A percentile compares a stretch with the other conserved stretches of the same genome.
Evolutionary conservation across 1,140 invertebrate genomes (phyloP).

Genomic region (Himalopsyche phryganea): DNA sequence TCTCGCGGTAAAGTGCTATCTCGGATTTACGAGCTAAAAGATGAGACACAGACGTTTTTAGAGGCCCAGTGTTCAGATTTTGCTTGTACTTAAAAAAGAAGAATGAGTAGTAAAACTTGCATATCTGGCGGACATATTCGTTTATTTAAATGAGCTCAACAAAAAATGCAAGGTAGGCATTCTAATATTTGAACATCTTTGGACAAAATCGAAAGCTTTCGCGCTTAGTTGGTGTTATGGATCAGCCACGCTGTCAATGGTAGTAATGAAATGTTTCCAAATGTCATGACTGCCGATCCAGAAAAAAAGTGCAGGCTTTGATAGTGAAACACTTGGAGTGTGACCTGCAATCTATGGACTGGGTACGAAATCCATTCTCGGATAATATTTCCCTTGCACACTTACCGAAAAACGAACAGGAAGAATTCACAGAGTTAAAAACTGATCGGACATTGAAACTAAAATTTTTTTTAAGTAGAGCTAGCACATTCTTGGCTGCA

Average conservation of each 20-base stretch:
- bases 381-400: no score
- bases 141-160: constrained; percentile 10
- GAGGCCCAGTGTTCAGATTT: constrained; percentile 5
- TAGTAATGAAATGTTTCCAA: no score
- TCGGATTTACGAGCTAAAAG: constrained; percentile 8
- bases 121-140: constrained; percentile 6
- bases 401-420: no score
- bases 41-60: constrained; percentile 6
- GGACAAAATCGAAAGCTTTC: constrained; percentile 9
- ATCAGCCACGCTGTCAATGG: constrained; percentile 8
- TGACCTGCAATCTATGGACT: not conserved
- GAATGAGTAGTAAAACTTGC: constrained; percentile 2
- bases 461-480: no score
- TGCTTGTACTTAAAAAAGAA: constrained; percentile 8
- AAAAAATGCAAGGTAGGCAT: constrained; percentile 12
- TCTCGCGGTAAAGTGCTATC: constrained; percentile 18
- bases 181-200: constrained; percentile 12
- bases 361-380: no score
- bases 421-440: no score
- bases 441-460: no score
- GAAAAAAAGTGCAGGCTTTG: no score
- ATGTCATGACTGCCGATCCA: no score
- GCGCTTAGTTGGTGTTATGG: not conserved
- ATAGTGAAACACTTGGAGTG: no score
- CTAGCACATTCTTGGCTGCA: no score